Conservation (phyloP, 2,888 invertebrate genomes). For the Exephanes ischioxanthus region DNA sequence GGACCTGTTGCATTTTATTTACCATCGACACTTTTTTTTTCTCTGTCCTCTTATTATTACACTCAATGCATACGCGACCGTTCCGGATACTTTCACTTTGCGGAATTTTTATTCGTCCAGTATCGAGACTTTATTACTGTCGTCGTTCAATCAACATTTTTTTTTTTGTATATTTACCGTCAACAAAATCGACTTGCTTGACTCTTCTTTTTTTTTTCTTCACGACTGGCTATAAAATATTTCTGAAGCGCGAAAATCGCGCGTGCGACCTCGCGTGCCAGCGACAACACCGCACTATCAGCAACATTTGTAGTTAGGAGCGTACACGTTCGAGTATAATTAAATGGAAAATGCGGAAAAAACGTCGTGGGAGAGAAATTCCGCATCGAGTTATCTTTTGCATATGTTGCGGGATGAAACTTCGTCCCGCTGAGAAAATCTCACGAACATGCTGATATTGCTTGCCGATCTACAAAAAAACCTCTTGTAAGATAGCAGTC, state of each 20-base stretch:
- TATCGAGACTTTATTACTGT: neutral
- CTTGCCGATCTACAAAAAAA: neutral
- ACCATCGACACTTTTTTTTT: neutral
- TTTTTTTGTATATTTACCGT: neutral
- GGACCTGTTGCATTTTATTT: conserved; percentile 4
- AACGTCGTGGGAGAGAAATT: neutral
- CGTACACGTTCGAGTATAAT: neutral
- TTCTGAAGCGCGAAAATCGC: neutral
- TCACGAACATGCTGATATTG: neutral
- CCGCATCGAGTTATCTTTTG: neutral
- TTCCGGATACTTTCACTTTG: conserved; percentile 51
- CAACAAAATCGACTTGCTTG: neutral
- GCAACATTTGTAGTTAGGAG: neutral
- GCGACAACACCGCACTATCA: neutral
- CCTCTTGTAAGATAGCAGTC: neutral
- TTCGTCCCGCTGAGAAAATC: neutral
- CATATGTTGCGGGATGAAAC: neutral
- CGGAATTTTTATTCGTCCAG: conserved; percentile 19
- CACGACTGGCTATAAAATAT: neutral
- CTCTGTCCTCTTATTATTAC: conserved; percentile 5
- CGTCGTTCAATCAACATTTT: neutral
- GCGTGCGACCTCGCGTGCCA: neutral
- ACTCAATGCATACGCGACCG: conserved; percentile 16
- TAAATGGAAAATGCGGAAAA: neutral
- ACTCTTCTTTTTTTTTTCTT: neutral